Percentiles rank a stretch among this genome's conserved stretches.
phyloP scores from a whole-genome alignment of 2,113 vertebrate genomes.

The Empidonax alnorum region DNA sequence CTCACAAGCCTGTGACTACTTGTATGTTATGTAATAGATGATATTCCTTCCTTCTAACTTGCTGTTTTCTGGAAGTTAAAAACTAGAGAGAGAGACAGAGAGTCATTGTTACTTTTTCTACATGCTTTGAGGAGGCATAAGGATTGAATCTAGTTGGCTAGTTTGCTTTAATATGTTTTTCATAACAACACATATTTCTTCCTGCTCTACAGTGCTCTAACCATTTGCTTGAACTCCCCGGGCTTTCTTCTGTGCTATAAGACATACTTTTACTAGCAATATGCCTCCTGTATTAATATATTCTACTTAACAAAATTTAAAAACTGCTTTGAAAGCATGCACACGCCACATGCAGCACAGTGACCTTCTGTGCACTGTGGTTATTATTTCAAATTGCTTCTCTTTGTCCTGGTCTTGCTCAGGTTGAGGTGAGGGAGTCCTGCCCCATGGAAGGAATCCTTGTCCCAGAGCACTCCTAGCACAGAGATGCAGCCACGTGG shows the following conservation, averaged over 20 bases:
- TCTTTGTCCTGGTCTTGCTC: background rate
- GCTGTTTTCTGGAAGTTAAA: background rate
- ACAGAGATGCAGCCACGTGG: rapidly evolving
- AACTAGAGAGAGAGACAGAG: background rate
- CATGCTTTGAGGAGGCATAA: background rate
- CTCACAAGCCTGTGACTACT: background rate
- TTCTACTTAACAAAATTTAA: background rate
- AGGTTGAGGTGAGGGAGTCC: background rate
- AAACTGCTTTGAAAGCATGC: background rate
- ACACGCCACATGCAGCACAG: background rate
- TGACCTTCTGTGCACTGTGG: background rate
- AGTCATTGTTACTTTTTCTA: background rate
- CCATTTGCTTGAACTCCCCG: background rate
- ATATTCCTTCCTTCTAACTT: background rate
- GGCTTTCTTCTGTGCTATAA: background rate
- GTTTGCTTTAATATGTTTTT: background rate
- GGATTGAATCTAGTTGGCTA: background rate
- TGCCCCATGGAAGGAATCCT: background rate
- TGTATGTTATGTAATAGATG: background rate
- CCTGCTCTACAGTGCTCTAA: background rate
- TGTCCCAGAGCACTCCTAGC: rapidly evolving
- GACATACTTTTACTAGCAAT: background rate
- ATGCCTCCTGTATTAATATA: background rate
- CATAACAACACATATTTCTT: background rate
- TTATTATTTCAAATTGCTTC: background rate